A percentile compares a stretch with the other conserved stretches of the same genome.
Evolutionary conservation across 2,797 vertebrate genomes (phyloP).

Genomic region (Melanotaenia parkinsoni): DNA sequence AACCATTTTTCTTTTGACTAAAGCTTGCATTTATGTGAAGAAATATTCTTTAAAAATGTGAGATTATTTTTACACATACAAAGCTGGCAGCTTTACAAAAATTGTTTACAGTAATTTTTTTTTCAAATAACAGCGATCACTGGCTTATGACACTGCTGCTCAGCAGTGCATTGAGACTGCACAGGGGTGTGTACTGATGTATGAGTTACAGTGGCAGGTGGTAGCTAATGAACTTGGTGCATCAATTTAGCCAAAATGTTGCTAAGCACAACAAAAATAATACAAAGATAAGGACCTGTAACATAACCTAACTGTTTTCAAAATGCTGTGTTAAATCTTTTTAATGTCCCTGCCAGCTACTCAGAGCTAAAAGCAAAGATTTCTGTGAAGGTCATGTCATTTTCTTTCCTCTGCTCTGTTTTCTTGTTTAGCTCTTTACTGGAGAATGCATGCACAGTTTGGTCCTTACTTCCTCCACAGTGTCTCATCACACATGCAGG

Average conservation of each 20-base stretch:
- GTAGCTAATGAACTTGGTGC: background rate
- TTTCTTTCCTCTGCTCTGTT: background rate
- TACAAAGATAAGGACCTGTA: too few relatives aligned
- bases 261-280: background rate
- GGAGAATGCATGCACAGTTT: background rate
- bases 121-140: background rate
- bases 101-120: background rate
- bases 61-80: constrained; percentile 14
- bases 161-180: background rate
- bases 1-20: constrained; percentile 13
- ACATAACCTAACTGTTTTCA: too few relatives aligned
- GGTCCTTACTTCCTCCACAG: background rate
- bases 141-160: background rate
- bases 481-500: background rate
- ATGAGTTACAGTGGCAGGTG: background rate
- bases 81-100: background rate
- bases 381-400: background rate
- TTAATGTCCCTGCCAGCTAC: background rate
- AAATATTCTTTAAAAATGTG: background rate
- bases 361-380: background rate
- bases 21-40: constrained; percentile 15
- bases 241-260: background rate
- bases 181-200: background rate
- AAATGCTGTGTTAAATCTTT: too few relatives aligned
- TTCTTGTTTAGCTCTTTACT: too few relatives aligned